Evolutionary conservation across 1,140 invertebrate genomes (phyloP).

Genomic region (Panonychus citri): DNA sequence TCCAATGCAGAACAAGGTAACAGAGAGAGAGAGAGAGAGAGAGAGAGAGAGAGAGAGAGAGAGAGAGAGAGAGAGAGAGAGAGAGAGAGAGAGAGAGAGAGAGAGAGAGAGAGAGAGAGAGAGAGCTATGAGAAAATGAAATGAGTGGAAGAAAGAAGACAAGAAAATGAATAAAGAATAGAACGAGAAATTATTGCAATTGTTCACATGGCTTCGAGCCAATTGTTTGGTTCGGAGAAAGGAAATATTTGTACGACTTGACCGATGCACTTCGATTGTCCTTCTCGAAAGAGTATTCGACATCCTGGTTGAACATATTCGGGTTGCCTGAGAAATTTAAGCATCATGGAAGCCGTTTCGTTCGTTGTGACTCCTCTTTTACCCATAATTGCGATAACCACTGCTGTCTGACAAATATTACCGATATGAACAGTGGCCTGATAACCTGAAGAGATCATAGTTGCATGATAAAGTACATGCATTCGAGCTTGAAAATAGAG

Average conservation of each 20-base stretch:
- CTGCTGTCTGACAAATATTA: constrained; percentile 74
- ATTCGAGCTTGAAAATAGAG: constrained; percentile 42
- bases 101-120: no score
- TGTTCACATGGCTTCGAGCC: no score
- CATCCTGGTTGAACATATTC: constrained; percentile 76
- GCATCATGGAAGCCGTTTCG: constrained; percentile 59
- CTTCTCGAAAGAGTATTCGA: constrained; percentile 63
- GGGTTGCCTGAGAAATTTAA: constrained; percentile 64
- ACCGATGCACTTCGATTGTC: constrained; percentile 66
- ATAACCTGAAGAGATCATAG: constrained; percentile 59
- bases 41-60: no score
- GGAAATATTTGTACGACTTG: constrained; percentile 66
- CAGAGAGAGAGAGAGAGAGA: no score
- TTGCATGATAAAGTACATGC: constrained; percentile 56
- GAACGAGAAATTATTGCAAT: no score
- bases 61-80: no score
- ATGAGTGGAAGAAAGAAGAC: no score
- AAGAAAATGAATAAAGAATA: no score
- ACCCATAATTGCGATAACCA: constrained; percentile 44
- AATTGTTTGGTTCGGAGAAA: background rate
- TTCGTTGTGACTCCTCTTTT: constrained; percentile 41
- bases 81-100: no score
- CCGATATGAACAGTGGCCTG: constrained; percentile 84
- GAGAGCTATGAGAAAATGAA: no score
- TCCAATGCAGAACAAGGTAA: no score